Percentiles rank a stretch among this genome's conserved stretches.
phyloP scores from a whole-genome alignment of 2,113 vertebrate species.

The Myotis lucifugus region DNA sequence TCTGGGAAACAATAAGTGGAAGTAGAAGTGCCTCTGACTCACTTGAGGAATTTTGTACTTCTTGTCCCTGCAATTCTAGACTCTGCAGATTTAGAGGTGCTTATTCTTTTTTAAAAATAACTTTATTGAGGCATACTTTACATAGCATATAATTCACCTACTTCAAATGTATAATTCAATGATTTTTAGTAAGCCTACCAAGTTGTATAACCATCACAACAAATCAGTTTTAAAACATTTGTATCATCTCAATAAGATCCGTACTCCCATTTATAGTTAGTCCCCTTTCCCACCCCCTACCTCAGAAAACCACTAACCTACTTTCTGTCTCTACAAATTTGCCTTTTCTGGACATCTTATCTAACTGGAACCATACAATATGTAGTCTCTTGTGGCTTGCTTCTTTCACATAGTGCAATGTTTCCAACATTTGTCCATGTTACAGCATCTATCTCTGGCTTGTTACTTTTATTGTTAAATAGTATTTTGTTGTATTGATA shows the following conservation, averaged over 20 bases:
- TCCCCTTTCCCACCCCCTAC: neutral
- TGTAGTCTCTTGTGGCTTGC: neutral
- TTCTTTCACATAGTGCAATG: neutral
- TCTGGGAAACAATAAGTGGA: neutral
- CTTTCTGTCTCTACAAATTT: conserved; percentile 27
- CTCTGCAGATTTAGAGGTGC: neutral
- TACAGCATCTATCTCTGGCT: neutral
- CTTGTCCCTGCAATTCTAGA: neutral
- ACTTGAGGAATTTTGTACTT: neutral
- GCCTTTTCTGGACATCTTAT: neutral
- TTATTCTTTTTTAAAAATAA: neutral
- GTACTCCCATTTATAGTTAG: neutral
- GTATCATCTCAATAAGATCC: neutral
- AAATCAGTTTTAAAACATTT: neutral
- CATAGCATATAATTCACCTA: neutral
- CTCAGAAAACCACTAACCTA: neutral
- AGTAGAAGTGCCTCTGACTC: neutral
- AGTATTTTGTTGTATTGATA: neutral
- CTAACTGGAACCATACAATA: neutral
- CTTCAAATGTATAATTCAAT: neutral
- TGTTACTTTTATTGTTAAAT: neutral
- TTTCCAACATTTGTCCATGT: neutral
- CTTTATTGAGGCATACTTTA: neutral
- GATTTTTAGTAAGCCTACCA: neutral
- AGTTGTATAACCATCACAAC: neutral